A percentile compares a stretch with the other conserved stretches of the same genome.
phyloP scores from a whole-genome alignment of 1,140 invertebrate species.

The Scaptodrosophila lebanonensis region DNA sequence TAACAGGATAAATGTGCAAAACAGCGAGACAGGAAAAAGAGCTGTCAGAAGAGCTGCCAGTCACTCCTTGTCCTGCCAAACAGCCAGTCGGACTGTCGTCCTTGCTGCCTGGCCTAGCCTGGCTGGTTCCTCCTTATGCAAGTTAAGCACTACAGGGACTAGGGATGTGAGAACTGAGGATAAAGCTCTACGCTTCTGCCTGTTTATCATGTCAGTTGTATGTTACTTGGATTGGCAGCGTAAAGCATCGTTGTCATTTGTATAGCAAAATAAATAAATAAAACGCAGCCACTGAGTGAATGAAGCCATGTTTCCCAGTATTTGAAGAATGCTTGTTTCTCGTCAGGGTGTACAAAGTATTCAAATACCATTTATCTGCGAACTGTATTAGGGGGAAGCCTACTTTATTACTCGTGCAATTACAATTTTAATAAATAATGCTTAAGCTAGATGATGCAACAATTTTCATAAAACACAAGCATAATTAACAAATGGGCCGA shows the following conservation, averaged over 20 bases:
- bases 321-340: no score
- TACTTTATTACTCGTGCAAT: no score
- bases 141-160: not conserved
- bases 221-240: slow-evolving; percentile 60
- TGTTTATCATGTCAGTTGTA: slow-evolving; percentile 68
- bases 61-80: no score
- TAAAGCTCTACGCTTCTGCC: slow-evolving; percentile 38
- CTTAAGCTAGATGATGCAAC: no score
- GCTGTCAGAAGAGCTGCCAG: slow-evolving; percentile 58
- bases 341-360: no score
- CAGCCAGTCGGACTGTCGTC: no score
- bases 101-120: not conserved
- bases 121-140: not conserved
- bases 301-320: no score
- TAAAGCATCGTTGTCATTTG: slow-evolving; percentile 55
- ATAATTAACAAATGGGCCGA: no score
- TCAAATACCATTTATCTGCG: no score
- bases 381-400: no score
- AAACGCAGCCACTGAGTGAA: slow-evolving; percentile 19
- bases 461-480: no score
- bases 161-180: slow-evolving; percentile 11
- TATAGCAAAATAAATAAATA: slow-evolving; percentile 34
- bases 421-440: no score
- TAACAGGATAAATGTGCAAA: slow-evolving; percentile 73
- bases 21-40: slow-evolving; percentile 60